Conservation (phyloP, 2,888 invertebrate genomes). For the Anagyrus pseudococci region DNA sequence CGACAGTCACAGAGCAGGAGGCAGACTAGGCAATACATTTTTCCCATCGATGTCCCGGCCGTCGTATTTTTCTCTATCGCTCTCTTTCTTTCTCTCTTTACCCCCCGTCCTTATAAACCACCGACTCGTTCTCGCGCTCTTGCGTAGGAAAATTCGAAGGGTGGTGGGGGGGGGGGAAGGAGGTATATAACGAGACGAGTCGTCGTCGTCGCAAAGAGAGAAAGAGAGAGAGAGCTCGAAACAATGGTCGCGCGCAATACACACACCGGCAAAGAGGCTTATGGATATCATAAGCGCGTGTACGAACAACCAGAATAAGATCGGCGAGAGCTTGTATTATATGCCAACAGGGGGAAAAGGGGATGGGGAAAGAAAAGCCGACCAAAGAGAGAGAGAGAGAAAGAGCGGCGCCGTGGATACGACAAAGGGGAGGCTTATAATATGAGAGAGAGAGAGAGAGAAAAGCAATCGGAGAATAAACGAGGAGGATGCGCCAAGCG, state of each 20-base stretch:
- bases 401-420: constrained; percentile 13
- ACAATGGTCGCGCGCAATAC: constrained; percentile 51
- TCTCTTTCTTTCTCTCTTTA: constrained; percentile 1
- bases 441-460: too few relatives aligned
- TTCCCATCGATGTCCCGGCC: constrained; percentile 33
- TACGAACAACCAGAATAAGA: constrained; percentile 20
- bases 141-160: too few relatives aligned
- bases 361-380: neutral
- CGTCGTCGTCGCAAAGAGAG: too few relatives aligned
- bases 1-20: constrained; percentile 13
- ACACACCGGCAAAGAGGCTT: too few relatives aligned
- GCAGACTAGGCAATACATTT: constrained; percentile 16
- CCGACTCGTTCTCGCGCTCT: too few relatives aligned
- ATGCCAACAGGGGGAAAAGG: neutral
- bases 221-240: constrained; percentile 41
- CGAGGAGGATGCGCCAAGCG: too few relatives aligned
- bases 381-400: neutral
- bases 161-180: constrained; percentile 2
- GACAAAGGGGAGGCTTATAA: constrained; percentile 11
- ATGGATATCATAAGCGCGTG: constrained; percentile 50
- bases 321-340: constrained; percentile 13
- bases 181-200: constrained; percentile 35
- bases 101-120: too few relatives aligned
- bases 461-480: too few relatives aligned
- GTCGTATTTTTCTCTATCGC: constrained; percentile 26